Conservation (phyloP, 2,113 vertebrate species). For the Pterocles burchelli region DNA sequence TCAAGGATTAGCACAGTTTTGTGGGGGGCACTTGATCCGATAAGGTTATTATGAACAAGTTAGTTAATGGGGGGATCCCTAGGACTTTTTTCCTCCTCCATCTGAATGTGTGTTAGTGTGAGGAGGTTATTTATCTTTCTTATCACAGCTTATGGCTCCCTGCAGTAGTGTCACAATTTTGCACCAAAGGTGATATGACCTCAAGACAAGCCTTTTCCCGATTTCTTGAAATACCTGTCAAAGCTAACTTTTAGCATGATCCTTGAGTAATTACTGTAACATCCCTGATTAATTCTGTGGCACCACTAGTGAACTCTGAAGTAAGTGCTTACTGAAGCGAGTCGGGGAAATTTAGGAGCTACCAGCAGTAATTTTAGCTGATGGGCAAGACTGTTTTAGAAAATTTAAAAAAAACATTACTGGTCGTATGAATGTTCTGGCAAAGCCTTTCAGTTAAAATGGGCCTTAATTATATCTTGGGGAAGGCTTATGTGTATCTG, state of each 20-base stretch:
- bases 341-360: not conserved
- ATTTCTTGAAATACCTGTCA: not conserved
- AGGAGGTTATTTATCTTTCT: not conserved
- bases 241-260: not conserved
- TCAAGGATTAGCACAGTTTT: not conserved
- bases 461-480: not conserved
- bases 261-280: not conserved
- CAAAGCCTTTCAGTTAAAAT: not conserved
- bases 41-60: not conserved
- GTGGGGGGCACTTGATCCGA: not conserved
- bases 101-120: not conserved
- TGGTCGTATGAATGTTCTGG: not conserved
- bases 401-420: not conserved
- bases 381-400: not conserved
- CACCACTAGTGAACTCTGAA: not conserved
- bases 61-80: not conserved
- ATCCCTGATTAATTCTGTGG: not conserved
- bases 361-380: not conserved
- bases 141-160: not conserved
- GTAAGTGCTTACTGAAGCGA: not conserved
- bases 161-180: not conserved
- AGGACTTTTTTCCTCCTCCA: not conserved
- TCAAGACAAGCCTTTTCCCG: not conserved
- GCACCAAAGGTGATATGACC: not conserved
- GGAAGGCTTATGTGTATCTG: rapidly evolving